A percentile compares a stretch with the other conserved stretches of the same genome.
phyloP scores from a whole-genome alignment of 1,140 invertebrate genomes.

The Ceratitis capitata region DNA sequence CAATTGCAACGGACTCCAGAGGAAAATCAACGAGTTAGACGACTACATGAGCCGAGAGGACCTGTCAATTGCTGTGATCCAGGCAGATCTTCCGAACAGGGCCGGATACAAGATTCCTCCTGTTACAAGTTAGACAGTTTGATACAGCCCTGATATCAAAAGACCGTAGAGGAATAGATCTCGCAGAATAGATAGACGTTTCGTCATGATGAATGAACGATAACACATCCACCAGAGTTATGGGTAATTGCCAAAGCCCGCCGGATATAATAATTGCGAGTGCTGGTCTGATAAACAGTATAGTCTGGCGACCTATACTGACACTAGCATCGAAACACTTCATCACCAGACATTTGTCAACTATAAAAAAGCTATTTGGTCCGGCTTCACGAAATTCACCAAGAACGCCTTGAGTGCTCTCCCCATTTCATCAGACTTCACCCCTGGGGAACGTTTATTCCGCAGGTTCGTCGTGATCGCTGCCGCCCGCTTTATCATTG shows the following conservation, averaged over 20 bases:
- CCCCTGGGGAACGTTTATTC: too few relatives aligned
- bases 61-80: too few relatives aligned
- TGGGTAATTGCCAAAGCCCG: not conserved
- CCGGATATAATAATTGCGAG: not conserved
- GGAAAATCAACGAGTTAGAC: too few relatives aligned
- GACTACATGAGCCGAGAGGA: too few relatives aligned
- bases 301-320: not conserved
- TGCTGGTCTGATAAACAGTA: not conserved
- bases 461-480: too few relatives aligned
- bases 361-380: not conserved
- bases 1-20: too few relatives aligned
- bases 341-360: not conserved
- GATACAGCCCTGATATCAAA: too few relatives aligned
- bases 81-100: too few relatives aligned
- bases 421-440: not conserved
- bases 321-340: not conserved
- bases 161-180: not conserved
- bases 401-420: not conserved
- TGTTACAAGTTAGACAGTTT: too few relatives aligned
- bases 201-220: not conserved
- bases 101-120: too few relatives aligned
- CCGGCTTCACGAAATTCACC: not conserved
- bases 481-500: too few relatives aligned
- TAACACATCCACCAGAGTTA: not conserved
- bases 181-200: not conserved